Base-by-base conservation (phyloP, 1,140 invertebrate species). In the Linepithema humile region DNA sequence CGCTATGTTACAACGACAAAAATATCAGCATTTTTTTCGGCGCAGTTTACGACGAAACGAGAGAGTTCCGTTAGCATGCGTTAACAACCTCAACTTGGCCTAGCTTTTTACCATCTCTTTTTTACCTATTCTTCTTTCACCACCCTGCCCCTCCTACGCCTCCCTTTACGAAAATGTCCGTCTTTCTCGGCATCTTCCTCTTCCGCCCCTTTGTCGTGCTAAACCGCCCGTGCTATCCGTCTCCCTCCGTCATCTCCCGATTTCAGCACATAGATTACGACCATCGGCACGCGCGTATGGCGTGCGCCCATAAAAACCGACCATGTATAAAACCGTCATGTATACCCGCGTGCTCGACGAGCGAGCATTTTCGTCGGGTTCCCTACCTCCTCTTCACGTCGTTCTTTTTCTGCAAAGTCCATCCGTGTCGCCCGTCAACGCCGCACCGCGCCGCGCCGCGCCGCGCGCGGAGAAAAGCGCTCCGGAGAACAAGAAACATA, bases 201-300 rank as follows among this genome's bases (percentile, higher is more conserved):
- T 84, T 40, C 40, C 35, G 6, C n/a, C 23, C 23, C 17, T 45
- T 45, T 0, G 10, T 26, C 50, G 26, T 40, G 40, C n/a, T 70
- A 48, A 64, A 45, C 12, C 40, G 15, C 23, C 20, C 17, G 45
- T 38, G 43, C 20, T 45, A 38, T 43, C 48, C 55, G 40, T 83
- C 59, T 62, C 82, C 53, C 43, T 55, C 73, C 72, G 57, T 77
- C 55, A 48, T 83, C 48, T 20, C n/a, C 43, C 64, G 67, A 82
- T 85, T 85, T 85, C 83, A 82, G 50, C 75, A 82, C 77, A 74
- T 82, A 85, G 77, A 85, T 80, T 83, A 83, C 73, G 82, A 57
- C 59, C 73, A 64, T 77, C 72, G 82, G 72, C 82, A 83, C 82
- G 82, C 82, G 72, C 65, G 59, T 77, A 83, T 80, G 75, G 75